These are phyloP conservation scores for Ganaspis sp. DNA, from an alignment of 1,140 invertebrate species.

Conservation along the genomic window DNA sequence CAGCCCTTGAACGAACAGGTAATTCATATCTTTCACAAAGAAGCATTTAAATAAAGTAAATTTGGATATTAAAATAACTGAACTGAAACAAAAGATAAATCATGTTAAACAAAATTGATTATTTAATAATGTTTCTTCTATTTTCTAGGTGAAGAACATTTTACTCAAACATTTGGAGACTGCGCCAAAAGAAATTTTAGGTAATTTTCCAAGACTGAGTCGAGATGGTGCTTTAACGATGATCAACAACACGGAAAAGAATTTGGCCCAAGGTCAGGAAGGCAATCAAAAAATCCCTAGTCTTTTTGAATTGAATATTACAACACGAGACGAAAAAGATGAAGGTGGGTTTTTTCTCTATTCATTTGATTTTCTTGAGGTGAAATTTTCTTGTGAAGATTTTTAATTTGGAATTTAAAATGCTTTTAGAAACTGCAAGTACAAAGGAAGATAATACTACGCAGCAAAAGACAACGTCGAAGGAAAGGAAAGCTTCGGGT, in stretches of 20 bases:
- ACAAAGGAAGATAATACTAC: constrained; percentile 48
- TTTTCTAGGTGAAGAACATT: constrained; percentile 70
- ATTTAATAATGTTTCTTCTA: not conserved
- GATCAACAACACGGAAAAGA: constrained; percentile 83
- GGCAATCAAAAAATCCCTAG: constrained; percentile 71
- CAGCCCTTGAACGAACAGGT: constrained; percentile 82
- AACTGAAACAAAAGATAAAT: not conserved
- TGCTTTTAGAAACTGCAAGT: constrained; percentile 30
- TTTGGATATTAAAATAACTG: not conserved
- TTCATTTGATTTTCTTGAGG: not conserved
- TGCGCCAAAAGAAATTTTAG: constrained; percentile 92
- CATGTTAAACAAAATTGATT: too few relatives aligned
- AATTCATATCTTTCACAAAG: constrained; percentile 63
- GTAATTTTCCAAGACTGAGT: constrained; percentile 88
- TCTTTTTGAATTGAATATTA: constrained; percentile 67
- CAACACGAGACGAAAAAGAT: constrained; percentile 62
- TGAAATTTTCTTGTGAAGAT: not conserved
- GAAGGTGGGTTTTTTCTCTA: constrained; percentile 59
- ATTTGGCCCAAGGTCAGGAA: constrained; percentile 76
- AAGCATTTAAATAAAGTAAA: too few relatives aligned
- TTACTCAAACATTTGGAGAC: constrained; percentile 89
- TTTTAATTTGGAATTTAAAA: constrained; percentile 22
- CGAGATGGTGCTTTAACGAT: constrained; percentile 84
- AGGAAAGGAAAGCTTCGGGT: constrained; percentile 66
- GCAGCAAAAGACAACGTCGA: constrained; percentile 57